These are phyloP conservation scores for Microtus oregoni DNA, from an alignment of 2,113 vertebrate genomes.

Conservation along the genomic window DNA sequence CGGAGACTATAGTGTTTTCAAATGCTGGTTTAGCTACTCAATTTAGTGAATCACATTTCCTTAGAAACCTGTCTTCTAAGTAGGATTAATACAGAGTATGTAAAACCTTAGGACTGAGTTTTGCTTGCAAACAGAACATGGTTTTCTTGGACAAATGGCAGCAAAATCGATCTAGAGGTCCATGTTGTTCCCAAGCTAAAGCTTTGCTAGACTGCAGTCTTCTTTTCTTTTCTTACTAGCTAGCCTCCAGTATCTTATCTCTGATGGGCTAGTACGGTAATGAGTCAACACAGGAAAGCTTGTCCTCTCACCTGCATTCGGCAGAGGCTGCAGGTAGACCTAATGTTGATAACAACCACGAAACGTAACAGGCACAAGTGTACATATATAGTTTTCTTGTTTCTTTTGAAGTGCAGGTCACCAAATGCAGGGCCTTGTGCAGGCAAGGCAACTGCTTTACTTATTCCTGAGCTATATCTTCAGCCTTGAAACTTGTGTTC, in stretches of 20 bases:
- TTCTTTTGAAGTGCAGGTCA: background rate
- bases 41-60: slow-evolving; percentile 30
- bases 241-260: background rate
- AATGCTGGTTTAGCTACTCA: background rate
- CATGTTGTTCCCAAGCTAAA: background rate
- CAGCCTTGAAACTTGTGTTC: background rate
- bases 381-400: background rate
- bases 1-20: background rate
- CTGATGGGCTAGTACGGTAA: background rate
- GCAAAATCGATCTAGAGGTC: background rate
- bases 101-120: slow-evolving; percentile 22
- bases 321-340: background rate
- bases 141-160: background rate
- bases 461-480: background rate
- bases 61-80: background rate
- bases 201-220: background rate
- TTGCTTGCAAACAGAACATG: slow-evolving; percentile 18
- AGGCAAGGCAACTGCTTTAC: background rate
- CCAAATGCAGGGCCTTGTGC: background rate
- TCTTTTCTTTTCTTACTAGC: background rate
- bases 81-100: background rate
- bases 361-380: background rate
- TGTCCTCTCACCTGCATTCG: background rate
- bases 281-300: background rate
- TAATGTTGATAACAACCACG: background rate